Percentiles rank a stretch among this genome's conserved stretches.
phyloP scores from a whole-genome alignment of 2,113 vertebrate genomes.

The Apodemus speciosus region DNA sequence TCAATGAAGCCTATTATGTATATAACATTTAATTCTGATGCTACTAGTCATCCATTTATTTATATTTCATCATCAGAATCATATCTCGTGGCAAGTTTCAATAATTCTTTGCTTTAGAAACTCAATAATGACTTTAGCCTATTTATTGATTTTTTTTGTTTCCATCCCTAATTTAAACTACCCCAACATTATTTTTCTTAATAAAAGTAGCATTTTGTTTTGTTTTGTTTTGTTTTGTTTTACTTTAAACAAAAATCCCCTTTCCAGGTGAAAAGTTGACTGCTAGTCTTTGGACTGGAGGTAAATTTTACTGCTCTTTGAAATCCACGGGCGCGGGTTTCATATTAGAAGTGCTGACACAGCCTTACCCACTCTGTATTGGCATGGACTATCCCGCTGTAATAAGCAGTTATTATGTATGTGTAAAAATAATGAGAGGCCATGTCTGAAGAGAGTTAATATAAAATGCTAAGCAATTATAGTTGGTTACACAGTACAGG shows the following conservation, averaged over 20 bases:
- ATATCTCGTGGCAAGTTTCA: constrained; percentile 9
- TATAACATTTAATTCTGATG: constrained; percentile 46
- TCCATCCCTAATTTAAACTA: constrained; percentile 80
- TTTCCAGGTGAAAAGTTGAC: constrained; percentile 85
- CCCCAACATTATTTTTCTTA: constrained; percentile 78
- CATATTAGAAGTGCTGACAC: constrained; percentile 89
- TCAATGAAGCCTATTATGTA: constrained; percentile 43
- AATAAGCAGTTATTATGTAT: constrained; percentile 95
- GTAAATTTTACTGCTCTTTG: constrained; percentile 89
- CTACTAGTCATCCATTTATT: constrained; percentile 56
- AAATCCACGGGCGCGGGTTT: constrained; percentile 85
- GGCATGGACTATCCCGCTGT: constrained; percentile 84
- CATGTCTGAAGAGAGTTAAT: constrained; percentile 92
- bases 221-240: not conserved
- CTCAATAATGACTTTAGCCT: constrained; percentile 72
- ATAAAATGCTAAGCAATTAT: constrained; percentile 97
- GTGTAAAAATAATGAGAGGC: constrained; percentile 96
- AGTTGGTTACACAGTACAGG: constrained; percentile 97
- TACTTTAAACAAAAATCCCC: constrained; percentile 70
- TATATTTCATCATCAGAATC: constrained; percentile 53
- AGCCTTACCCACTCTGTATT: constrained; percentile 86
- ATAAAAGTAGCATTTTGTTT: constrained; percentile 66
- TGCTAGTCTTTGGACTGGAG: constrained; percentile 87
- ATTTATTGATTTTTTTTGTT: constrained; percentile 85
- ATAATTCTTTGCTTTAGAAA: constrained; percentile 69